phyloP scores from a whole-genome alignment of 2,888 invertebrate genomes.

The Panzeria rudis region DNA sequence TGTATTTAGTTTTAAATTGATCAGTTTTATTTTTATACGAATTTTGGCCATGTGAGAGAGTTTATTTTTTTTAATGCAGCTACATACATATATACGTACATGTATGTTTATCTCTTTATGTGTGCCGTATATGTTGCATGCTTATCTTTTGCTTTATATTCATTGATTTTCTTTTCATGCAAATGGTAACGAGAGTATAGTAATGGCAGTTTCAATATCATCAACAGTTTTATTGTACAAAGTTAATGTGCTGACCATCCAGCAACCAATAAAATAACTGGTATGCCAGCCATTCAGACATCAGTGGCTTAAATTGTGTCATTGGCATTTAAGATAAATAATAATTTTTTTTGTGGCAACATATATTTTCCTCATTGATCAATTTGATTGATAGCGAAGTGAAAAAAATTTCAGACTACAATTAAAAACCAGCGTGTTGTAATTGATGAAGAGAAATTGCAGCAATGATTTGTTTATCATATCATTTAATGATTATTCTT shows the following conservation, averaged over 20 bases:
- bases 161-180: conserved; percentile 61
- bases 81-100: background rate
- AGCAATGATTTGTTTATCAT: conserved; percentile 12
- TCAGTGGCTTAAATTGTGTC: conserved; percentile 66
- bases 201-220: conserved; percentile 36
- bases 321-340: conserved; percentile 66
- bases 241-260: conserved; percentile 5
- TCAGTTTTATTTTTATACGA: conserved; percentile 44
- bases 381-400: conserved; percentile 60
- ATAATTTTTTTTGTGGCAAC: conserved; percentile 28
- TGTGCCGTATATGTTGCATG: background rate
- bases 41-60: conserved; percentile 24
- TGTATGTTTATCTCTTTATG: conserved; percentile 4
- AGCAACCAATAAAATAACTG: background rate
- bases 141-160: conserved; percentile 56
- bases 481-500: conserved; percentile 27
- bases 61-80: background rate
- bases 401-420: conserved; percentile 19
- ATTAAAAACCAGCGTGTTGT: conserved; percentile 24
- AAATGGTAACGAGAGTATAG: conserved; percentile 59
- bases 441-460: conserved; percentile 61
- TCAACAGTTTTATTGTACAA: conserved; percentile 20
- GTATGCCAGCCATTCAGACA: background rate
- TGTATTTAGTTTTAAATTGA: conserved; percentile 27
- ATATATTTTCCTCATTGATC: conserved; percentile 60